These are phyloP conservation scores for Lepidotrigona ventralis DNA, from an alignment of 1,140 invertebrate species.

Conservation along the genomic window DNA sequence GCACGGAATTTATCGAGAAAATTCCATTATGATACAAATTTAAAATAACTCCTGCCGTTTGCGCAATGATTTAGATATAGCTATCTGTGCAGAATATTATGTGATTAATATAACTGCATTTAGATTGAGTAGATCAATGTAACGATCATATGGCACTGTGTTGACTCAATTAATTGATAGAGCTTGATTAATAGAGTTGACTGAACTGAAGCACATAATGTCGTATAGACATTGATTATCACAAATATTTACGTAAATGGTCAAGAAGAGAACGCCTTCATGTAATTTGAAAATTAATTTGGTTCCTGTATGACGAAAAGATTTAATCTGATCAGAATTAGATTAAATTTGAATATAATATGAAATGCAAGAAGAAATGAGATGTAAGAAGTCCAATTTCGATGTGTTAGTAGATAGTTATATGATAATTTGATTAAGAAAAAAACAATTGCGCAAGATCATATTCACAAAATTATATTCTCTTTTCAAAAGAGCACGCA, in stretches of 20 bases:
- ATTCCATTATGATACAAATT: slow-evolving; percentile 3
- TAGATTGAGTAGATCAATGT: slow-evolving; percentile 46
- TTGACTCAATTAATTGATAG: slow-evolving; percentile 40
- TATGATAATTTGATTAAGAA: too few species aligned
- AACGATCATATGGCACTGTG: slow-evolving; percentile 7
- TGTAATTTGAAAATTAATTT: too few species aligned
- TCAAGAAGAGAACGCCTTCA: too few species aligned
- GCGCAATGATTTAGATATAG: background rate
- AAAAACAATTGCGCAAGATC: too few species aligned
- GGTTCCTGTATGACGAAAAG: too few species aligned
- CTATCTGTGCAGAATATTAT: slow-evolving; percentile 4
- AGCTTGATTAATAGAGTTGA: slow-evolving; percentile 21
- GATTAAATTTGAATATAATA: too few species aligned
- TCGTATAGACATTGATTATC: background rate
- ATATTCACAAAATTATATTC: too few species aligned
- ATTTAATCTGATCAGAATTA: too few species aligned
- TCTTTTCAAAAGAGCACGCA: too few species aligned
- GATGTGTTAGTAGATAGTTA: too few species aligned
- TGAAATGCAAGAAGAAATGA: too few species aligned
- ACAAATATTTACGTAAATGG: background rate
- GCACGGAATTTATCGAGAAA: slow-evolving; percentile 39
- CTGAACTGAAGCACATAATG: background rate
- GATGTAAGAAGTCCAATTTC: too few species aligned
- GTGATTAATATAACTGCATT: slow-evolving; percentile 30
- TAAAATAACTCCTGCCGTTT: background rate